Evolutionary conservation across 2,113 vertebrate genomes (phyloP).

Genomic region (Phalacrocorax pelagicus): DNA sequence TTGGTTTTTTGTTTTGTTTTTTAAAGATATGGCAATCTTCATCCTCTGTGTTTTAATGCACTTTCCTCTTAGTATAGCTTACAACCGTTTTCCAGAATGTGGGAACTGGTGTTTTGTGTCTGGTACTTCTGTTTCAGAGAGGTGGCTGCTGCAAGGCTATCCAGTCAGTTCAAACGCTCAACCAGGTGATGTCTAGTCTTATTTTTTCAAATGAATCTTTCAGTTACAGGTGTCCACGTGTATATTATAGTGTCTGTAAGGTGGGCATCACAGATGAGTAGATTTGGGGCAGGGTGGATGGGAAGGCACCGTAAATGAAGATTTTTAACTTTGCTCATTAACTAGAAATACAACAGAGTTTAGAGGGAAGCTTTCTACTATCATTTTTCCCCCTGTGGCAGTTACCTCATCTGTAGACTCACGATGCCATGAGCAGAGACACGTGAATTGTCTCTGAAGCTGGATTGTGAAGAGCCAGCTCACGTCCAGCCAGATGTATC

Average conservation of each 20-base stretch:
- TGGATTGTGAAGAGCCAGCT: neutral
- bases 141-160: neutral
- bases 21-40: neutral
- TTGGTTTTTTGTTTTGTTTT: no score
- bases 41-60: neutral
- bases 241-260: neutral
- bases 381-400: neutral
- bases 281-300: rapidly evolving
- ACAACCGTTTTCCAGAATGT: neutral
- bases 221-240: neutral
- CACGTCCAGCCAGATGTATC: neutral
- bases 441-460: neutral
- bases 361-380: neutral
- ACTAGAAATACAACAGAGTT: neutral
- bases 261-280: neutral
- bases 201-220: neutral
- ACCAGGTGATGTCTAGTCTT: neutral
- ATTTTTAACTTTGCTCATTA: neutral
- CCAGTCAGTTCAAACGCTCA: neutral
- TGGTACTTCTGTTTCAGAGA: neutral
- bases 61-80: neutral
- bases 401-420: neutral
- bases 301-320: neutral
- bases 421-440: rapidly evolving
- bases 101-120: neutral